Conservation (phyloP, 2,797 vertebrate genomes). For the Hylomyscus alleni region DNA sequence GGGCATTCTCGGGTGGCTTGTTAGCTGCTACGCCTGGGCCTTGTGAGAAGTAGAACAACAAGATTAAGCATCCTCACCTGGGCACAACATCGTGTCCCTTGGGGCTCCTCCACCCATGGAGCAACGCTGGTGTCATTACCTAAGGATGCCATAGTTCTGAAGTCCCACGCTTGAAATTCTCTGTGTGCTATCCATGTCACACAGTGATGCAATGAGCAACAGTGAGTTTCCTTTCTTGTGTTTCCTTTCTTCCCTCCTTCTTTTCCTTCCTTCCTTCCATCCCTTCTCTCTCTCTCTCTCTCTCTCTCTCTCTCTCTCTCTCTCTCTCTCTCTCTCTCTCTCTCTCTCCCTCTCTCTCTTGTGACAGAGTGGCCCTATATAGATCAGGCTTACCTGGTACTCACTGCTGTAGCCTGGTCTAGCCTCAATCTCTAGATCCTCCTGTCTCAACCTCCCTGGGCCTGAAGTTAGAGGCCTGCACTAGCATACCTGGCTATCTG, state of each 20-base stretch:
- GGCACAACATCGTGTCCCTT: neutral
- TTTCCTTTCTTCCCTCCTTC: neutral
- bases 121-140: neutral
- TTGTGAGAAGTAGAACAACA: conserved; percentile 58
- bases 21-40: conserved; percentile 53
- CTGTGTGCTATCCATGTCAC: neutral
- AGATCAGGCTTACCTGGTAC: neutral
- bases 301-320: too few species aligned
- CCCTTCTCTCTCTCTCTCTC: neutral
- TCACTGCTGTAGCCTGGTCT: neutral
- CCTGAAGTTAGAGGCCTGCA: neutral
- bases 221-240: neutral
- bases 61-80: conserved; percentile 4
- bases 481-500: neutral
- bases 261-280: neutral
- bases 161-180: neutral
- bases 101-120: neutral
- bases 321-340: too few species aligned
- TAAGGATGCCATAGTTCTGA: neutral
- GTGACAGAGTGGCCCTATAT: neutral
- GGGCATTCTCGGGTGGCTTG: conserved; percentile 23
- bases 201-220: neutral
- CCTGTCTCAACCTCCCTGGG: neutral
- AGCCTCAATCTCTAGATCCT: neutral
- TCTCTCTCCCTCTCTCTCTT: neutral